A percentile compares a stretch with the other conserved stretches of the same genome.
phyloP scores from a whole-genome alignment of 2,797 vertebrate genomes.

The Labroides dimidiatus region DNA sequence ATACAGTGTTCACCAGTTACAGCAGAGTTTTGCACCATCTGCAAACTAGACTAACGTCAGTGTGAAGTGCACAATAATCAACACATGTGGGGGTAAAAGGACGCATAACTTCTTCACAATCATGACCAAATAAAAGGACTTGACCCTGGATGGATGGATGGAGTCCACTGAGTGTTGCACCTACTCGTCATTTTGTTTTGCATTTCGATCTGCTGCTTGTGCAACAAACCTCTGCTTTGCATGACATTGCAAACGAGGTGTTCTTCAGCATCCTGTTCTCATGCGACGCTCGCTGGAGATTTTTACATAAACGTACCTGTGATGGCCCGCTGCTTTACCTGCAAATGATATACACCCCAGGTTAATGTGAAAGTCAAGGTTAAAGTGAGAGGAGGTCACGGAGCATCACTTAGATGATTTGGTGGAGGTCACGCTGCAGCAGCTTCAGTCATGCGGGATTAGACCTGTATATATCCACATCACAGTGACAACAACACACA shows the following conservation, averaged over 20 bases:
- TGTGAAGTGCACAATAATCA: no score
- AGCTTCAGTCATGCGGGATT: background rate
- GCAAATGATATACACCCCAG: constrained; percentile 34
- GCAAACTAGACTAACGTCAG: no score
- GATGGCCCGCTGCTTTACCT: background rate
- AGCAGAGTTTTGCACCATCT: no score
- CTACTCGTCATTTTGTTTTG: background rate
- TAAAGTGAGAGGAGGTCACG: constrained; percentile 10
- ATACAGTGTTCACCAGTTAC: no score
- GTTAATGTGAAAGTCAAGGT: constrained; percentile 16
- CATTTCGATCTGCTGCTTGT: background rate
- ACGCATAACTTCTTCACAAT: no score
- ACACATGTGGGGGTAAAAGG: no score
- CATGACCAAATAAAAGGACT: no score
- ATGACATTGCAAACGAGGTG: background rate
- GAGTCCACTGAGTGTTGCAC: no score
- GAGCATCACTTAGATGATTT: constrained; percentile 2
- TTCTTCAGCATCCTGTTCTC: constrained; percentile 1
- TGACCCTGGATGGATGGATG: no score
- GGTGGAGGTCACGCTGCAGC: background rate
- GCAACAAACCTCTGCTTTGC: background rate
- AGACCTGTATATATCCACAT: background rate
- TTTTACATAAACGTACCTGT: constrained; percentile 41
- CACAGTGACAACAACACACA: constrained; percentile 9
- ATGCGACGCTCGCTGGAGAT: background rate